Evolutionary conservation across 2,113 vertebrate species (phyloP).

Genomic region (Lepidothrix coronata): DNA sequence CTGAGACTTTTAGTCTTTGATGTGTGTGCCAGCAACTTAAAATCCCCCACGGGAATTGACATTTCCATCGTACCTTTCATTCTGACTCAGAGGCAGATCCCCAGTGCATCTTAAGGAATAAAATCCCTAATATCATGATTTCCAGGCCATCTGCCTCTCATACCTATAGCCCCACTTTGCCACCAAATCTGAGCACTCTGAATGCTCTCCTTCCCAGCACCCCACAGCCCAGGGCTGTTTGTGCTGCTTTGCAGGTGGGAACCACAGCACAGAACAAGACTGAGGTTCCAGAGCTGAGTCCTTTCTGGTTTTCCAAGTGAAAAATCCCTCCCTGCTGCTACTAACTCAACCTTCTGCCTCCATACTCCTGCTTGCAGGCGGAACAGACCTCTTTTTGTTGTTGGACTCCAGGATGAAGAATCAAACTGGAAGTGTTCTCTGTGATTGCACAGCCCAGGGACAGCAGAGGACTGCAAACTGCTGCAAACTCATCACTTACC

Average conservation of each 20-base stretch:
- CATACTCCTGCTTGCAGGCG: background rate
- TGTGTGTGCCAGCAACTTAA: background rate
- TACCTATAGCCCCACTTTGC: background rate
- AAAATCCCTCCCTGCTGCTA: background rate
- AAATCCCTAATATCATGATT: background rate
- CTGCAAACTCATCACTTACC: background rate
- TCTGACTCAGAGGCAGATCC: background rate
- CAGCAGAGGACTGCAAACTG: background rate
- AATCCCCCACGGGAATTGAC: background rate
- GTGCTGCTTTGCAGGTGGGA: background rate
- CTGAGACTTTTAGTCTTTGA: background rate
- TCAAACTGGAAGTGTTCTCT: background rate
- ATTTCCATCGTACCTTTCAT: background rate
- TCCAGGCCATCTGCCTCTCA: background rate
- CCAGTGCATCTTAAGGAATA: background rate
- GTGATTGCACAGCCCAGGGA: background rate
- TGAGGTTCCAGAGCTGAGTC: background rate
- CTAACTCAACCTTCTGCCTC: background rate
- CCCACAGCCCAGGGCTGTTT: background rate
- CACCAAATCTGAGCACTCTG: accelerated
- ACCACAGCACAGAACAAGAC: background rate
- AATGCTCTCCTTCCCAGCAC: background rate
- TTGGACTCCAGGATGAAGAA: background rate
- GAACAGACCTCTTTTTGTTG: background rate
- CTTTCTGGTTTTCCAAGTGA: background rate